phyloP scores from a whole-genome alignment of 2,113 vertebrate genomes.

The Manacus vitellinus region DNA sequence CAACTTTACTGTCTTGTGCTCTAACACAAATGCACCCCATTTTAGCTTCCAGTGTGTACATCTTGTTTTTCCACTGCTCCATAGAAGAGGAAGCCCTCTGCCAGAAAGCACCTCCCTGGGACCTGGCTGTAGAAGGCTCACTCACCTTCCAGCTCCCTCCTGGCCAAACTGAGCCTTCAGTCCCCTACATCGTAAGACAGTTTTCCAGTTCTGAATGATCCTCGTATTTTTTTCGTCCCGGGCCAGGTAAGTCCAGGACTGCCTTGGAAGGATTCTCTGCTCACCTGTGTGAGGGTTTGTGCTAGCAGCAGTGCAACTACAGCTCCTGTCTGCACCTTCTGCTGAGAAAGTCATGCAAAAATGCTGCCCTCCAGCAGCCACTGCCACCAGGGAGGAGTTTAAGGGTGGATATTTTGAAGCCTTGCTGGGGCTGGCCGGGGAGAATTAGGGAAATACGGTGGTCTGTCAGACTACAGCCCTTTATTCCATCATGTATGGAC shows the following conservation, averaged over 20 bases:
- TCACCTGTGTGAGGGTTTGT: not conserved
- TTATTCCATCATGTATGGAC: not conserved
- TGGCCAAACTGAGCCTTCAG: not conserved
- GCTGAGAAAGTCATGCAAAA: not conserved
- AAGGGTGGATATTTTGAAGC: not conserved
- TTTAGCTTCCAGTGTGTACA: not conserved
- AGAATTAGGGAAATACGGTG: not conserved
- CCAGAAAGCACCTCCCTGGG: not conserved
- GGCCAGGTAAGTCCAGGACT: not conserved
- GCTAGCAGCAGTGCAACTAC: not conserved
- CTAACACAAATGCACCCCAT: not conserved
- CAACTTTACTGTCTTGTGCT: not conserved
- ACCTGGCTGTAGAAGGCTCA: not conserved
- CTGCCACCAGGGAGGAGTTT: not conserved
- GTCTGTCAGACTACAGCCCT: not conserved
- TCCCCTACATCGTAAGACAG: rapidly evolving
- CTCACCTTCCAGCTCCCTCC: not conserved
- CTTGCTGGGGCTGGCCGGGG: not conserved
- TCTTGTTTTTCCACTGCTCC: not conserved
- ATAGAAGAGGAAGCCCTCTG: not conserved
- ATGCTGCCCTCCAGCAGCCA: not conserved
- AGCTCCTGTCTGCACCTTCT: not conserved
- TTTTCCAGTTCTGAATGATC: not conserved
- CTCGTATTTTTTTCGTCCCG: not conserved
- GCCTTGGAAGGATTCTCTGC: not conserved